Base-by-base conservation (phyloP, 2,888 invertebrate genomes). In the Anthoptus insignis region DNA sequence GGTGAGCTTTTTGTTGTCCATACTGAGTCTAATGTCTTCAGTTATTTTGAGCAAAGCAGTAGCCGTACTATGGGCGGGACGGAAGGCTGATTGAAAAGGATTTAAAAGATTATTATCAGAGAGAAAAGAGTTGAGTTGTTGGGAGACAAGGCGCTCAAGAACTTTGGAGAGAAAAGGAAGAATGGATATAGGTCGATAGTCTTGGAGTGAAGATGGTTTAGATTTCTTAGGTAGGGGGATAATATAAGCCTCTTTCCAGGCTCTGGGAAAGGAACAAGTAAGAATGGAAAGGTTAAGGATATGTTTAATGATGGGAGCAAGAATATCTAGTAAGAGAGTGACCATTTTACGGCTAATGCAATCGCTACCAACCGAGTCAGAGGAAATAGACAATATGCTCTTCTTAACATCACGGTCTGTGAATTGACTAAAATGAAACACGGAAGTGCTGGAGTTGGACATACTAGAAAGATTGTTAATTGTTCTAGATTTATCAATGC, bases 291-390 rank as follows among this genome's bases (percentile, higher is more conserved):
- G 34, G 19, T 52, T 52, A 9, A 32, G 6, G 6, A 52, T 52
- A 32, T 5, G 32, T 2, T 32, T 29, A 13, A 54, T 34, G 11
- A 29, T 52, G 3, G 64, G 64, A 21, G 16, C 13, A 9, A 64
- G 37, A 0, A 60, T 13, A 24, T 60, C 57, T 52, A 60, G 29
- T 24, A 65, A 21, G n/a, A 34, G 54, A 19, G 56, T 19, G 8
- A 65, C 42, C 56, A 65, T 65, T n/a, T 56, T 57, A 29, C 60
- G 65, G 39, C 60, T 65, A 22, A 65, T 60, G 45, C 24, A 24
- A 21, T 60, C 60, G 47, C 42, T 56, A 34, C 65, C 60, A 7
- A 60, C 60, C 2, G 60, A 50, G 14, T 60, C 56, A 13, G 60
- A 65, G 3, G 56, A 50, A 6, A 65, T 39, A 9, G 54, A 34